Conservation (phyloP, 2,888 invertebrate species). For the Noctua comes region DNA sequence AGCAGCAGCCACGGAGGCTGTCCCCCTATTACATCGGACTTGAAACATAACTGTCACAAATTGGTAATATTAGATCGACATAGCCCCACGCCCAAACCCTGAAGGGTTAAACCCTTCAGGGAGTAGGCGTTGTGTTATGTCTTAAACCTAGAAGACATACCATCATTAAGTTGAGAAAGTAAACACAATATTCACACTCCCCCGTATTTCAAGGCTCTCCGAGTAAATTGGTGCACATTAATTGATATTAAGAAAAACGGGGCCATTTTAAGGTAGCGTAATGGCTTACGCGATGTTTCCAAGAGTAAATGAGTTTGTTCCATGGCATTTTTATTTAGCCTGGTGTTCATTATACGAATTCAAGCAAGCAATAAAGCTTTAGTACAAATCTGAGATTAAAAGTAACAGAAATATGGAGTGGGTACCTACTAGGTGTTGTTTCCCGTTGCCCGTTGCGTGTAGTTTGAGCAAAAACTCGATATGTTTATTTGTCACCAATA, state of each 20-base stretch:
- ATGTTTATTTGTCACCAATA: no score
- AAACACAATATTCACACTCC: conserved; percentile 6
- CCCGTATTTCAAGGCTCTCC: background rate
- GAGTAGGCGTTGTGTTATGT: background rate
- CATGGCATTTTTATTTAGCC: conserved; percentile 28
- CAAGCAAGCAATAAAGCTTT: conserved; percentile 14
- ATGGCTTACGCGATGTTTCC: conserved; percentile 41
- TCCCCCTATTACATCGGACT: no score
- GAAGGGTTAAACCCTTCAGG: background rate
- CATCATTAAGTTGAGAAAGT: background rate
- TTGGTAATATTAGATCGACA: background rate
- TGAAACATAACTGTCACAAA: no score
- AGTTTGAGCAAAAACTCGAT: background rate
- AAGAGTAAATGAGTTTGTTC: conserved; percentile 43
- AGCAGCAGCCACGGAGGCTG: background rate
- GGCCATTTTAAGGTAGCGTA: conserved; percentile 45
- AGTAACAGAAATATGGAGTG: background rate
- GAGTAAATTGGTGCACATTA: conserved; percentile 43
- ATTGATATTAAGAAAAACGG: conserved; percentile 58
- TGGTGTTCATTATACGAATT: conserved; percentile 18
- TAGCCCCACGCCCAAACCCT: no score
- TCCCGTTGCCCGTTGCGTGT: background rate
- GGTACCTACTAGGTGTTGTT: no score
- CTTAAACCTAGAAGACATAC: background rate
- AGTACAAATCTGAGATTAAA: background rate